Evolutionary conservation across 2,888 invertebrate genomes (phyloP), one percentile per base, ranked within the genome.

Genomic region (Sinhomidia bicolor): DNA sequence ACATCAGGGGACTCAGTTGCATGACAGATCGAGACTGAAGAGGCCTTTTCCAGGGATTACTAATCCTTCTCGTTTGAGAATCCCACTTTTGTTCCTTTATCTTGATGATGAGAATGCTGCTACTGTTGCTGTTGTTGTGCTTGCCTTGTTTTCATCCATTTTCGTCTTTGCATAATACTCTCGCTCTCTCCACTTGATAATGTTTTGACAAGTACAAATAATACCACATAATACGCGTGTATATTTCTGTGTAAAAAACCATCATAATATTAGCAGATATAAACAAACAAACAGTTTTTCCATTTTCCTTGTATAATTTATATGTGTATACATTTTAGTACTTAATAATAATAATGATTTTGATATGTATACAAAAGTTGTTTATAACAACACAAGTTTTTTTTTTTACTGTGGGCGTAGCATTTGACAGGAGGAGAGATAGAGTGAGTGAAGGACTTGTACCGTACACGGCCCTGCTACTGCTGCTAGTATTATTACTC

Each of bases 201-300:
- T 88, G 71, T 88, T 84, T 88, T 88, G 88, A 88, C 88, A 88
- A 83, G 83, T 65, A 88, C 88, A 83, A 83, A 87, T 82, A 87
- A 26, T 36, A 78, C 76, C 65, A 51, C 71, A 68, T 41, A 7
- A 51, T 54, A 32, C 17, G 57, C 10, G 20, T 71, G 36, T 51
- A 41, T 54, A 57, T 23, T 41, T 47, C 9, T 68, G 20, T 20
- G 36, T 60, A 60, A 41, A 10, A 62, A 32, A 1, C 29, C 36
- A 36, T 44, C n/a, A 17, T 44, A n/a, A n/a, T n/a, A n/a, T n/a
- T n/a, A n/a, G n/a, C n/a, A n/a, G n/a, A 62, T 60, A 60, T 36
- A 71, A 1, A 7, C 7, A 36, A 5, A 7, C 36, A 36, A 36
- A 36, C 36, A 36, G 7, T 36, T 36, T 29, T 54, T 76, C 51